Conservation (phyloP, 2,797 vertebrate species). For the Muscicapa striata region DNA sequence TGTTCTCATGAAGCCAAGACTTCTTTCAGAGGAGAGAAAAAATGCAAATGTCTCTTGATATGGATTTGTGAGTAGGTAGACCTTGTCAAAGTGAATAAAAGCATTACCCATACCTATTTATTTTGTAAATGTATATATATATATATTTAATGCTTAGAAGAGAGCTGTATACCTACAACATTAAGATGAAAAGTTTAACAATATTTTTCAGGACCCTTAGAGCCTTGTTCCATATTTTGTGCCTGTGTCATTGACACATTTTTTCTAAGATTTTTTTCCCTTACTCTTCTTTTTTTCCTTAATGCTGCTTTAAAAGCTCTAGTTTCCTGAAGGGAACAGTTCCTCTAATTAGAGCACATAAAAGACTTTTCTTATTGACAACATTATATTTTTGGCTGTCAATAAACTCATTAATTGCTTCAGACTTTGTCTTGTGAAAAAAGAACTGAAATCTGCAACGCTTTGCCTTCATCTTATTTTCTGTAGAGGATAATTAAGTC, state of each 20-base stretch:
- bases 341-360: slow-evolving; percentile 19
- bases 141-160: not conserved
- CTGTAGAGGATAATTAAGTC: not conserved
- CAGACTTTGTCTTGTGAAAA: not conserved
- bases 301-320: not conserved
- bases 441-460: not conserved
- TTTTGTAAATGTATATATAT: not conserved
- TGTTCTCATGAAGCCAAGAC: not conserved
- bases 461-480: not conserved
- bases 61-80: not conserved
- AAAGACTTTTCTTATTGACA: slow-evolving; percentile 20
- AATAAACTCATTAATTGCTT: slow-evolving; percentile 36
- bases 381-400: slow-evolving; percentile 27
- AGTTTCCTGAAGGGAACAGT: not conserved
- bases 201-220: not conserved
- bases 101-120: not conserved
- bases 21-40: not conserved
- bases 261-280: not conserved
- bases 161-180: not conserved
- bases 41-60: not conserved
- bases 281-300: not conserved
- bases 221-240: not conserved
- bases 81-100: not conserved
- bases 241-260: not conserved
- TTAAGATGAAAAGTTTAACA: not conserved